These are phyloP conservation scores for Octopus bimaculoides DNA, from an alignment of 1,140 invertebrate genomes.

Conservation along the genomic window DNA sequence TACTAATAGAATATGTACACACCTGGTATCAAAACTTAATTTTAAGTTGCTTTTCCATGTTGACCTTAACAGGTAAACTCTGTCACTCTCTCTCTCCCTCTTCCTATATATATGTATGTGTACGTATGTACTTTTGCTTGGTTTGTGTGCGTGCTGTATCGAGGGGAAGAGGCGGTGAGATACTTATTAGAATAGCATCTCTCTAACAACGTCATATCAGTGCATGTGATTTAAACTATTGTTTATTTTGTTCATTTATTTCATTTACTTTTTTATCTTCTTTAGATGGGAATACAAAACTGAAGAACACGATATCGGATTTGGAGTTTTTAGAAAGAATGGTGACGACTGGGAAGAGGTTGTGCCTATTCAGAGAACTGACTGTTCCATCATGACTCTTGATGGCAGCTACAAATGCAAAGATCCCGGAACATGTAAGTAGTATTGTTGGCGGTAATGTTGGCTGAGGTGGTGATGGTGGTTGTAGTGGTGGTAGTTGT, in stretches of 20 bases:
- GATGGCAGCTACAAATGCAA: slow-evolving; percentile 74
- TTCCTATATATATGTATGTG: too few species aligned
- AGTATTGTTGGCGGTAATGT: background rate
- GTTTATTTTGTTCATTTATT: background rate
- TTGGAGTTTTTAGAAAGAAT: slow-evolving; percentile 70
- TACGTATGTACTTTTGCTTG: too few species aligned
- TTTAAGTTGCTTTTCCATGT: too few species aligned
- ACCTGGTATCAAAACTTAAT: too few species aligned
- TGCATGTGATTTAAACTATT: background rate
- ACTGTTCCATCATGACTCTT: slow-evolving; percentile 75
- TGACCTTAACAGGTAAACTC: too few species aligned
- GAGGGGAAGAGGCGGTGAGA: too few species aligned
- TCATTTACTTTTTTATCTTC: slow-evolving; percentile 20
- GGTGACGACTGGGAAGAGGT: slow-evolving; percentile 65
- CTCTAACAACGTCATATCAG: background rate
- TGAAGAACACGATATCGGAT: slow-evolving; percentile 85
- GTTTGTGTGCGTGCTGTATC: too few species aligned
- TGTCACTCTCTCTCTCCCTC: too few species aligned
- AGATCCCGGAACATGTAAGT: slow-evolving; percentile 77
- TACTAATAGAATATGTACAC: too few species aligned
- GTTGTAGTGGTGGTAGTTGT: too few species aligned
- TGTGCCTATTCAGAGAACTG: slow-evolving; percentile 69
- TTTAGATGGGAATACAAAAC: slow-evolving; percentile 85
- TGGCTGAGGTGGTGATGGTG: too few species aligned
- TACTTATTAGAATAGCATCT: background rate